Percentiles rank a stretch among this genome's conserved stretches.
Evolutionary conservation across 92 coral and sea anemone species (phyloP).

Genomic region (Palythoa grandiflora): DNA sequence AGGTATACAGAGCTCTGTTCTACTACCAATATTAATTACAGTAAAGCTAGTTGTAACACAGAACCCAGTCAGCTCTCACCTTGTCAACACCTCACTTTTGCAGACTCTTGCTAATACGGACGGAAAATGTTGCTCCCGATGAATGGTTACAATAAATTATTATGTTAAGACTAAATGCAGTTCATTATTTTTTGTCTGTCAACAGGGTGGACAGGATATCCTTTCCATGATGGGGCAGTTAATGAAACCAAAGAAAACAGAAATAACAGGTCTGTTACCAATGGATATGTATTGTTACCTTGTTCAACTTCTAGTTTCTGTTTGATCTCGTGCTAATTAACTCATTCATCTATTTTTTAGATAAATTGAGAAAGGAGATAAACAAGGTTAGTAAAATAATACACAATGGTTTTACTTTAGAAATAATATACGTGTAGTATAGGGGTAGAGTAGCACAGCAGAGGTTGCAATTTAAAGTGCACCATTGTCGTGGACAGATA

Average conservation of each 20-base stretch:
- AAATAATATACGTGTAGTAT: too few species aligned
- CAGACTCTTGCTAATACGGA: too few species aligned
- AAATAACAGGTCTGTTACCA: constrained; percentile 86
- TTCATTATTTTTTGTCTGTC: neutral
- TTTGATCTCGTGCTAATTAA: neutral
- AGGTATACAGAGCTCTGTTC: constrained; percentile 61
- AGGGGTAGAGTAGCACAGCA: too few species aligned
- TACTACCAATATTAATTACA: neutral
- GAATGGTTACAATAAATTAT: too few species aligned
- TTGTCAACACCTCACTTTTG: too few species aligned
- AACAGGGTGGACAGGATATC: constrained; percentile 96
- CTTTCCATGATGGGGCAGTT: constrained; percentile 99
- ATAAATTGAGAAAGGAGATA: constrained; percentile 94
- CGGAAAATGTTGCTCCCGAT: too few species aligned
- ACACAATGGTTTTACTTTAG: too few species aligned
- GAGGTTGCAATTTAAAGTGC: too few species aligned
- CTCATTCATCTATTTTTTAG: constrained; percentile 57
- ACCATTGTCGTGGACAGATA: neutral
- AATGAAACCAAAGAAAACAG: constrained; percentile 99
- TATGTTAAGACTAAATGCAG: neutral
- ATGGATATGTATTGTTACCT: neutral
- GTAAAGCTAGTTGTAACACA: too few species aligned
- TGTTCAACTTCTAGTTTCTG: neutral
- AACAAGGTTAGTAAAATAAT: constrained; percentile 75
- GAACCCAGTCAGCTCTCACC: too few species aligned